Percentiles rank a stretch among this genome's conserved stretches.
Evolutionary conservation across 2,113 vertebrate species (phyloP).

Genomic region (Promerops cafer): DNA sequence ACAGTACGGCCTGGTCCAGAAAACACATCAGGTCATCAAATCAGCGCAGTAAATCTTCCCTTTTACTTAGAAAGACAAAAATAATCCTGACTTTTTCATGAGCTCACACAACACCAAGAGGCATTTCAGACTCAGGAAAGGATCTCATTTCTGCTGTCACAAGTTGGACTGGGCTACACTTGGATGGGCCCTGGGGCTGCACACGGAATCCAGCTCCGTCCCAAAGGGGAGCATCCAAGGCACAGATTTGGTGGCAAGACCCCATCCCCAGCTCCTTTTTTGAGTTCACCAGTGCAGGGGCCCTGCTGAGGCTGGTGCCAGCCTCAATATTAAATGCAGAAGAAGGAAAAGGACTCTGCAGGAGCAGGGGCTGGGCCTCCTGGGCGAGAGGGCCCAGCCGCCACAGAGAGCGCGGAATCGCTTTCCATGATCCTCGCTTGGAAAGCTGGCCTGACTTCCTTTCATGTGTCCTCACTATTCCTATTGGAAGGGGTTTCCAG

Average conservation of each 20-base stretch:
- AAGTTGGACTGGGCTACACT: background rate
- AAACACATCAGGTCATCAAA: constrained; percentile 57
- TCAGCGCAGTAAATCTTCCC: constrained; percentile 57
- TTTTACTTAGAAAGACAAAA: constrained; percentile 65
- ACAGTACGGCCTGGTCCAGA: background rate
- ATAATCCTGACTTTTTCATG: constrained; percentile 51
- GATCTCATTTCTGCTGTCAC: constrained; percentile 52
- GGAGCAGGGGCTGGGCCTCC: background rate
- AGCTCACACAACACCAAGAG: constrained; percentile 29
- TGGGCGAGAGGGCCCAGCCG: background rate
- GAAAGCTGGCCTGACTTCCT: constrained; percentile 9
- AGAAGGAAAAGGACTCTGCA: background rate
- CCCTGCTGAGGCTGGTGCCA: background rate
- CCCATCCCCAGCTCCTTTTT: background rate
- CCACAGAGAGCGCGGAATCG: background rate
- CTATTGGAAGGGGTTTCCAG: constrained; percentile 58
- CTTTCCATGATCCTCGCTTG: constrained; percentile 20
- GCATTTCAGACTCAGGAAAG: constrained; percentile 46
- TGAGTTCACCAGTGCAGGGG: background rate
- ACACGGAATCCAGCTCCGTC: background rate
- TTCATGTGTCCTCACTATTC: constrained; percentile 57
- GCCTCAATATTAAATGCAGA: background rate
- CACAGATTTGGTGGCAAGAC: background rate
- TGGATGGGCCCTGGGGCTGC: background rate
- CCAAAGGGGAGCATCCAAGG: background rate